These are phyloP conservation scores for Ephialtes manifestator DNA, from an alignment of 2,888 invertebrate genomes.

Conservation along the genomic window DNA sequence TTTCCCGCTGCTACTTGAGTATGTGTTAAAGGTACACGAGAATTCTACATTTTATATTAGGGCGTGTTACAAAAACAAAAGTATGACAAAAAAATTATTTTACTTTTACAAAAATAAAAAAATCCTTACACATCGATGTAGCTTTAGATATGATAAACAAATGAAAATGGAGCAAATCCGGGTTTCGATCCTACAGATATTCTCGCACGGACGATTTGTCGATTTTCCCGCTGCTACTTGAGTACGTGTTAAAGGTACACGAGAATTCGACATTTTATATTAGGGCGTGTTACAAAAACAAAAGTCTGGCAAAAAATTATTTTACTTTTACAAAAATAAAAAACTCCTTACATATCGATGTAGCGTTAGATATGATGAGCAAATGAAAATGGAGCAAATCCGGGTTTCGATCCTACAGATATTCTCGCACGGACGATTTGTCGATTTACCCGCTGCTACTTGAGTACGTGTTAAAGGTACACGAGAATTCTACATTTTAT, in stretches of 20 bases:
- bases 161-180: too few relatives aligned
- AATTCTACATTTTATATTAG: background rate
- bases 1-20: too few relatives aligned
- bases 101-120: too few relatives aligned
- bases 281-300: background rate
- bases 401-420: slow-evolving; percentile 12
- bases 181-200: slow-evolving; percentile 8
- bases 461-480: slow-evolving; percentile 1
- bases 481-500: background rate
- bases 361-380: too few relatives aligned
- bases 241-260: background rate
- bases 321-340: too few relatives aligned
- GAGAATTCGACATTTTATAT: background rate
- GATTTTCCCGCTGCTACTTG: too few relatives aligned
- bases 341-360: too few relatives aligned
- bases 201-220: too few relatives aligned
- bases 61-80: background rate
- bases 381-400: background rate
- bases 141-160: too few relatives aligned
- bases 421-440: slow-evolving; percentile 19
- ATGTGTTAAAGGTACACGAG: background rate
- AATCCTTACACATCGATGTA: too few relatives aligned
- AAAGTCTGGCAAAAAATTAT: background rate
- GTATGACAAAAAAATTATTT: background rate
- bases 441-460: slow-evolving; percentile 21